phyloP scores from a whole-genome alignment of 2,113 vertebrate genomes.

The Psephotus haematonotus region DNA sequence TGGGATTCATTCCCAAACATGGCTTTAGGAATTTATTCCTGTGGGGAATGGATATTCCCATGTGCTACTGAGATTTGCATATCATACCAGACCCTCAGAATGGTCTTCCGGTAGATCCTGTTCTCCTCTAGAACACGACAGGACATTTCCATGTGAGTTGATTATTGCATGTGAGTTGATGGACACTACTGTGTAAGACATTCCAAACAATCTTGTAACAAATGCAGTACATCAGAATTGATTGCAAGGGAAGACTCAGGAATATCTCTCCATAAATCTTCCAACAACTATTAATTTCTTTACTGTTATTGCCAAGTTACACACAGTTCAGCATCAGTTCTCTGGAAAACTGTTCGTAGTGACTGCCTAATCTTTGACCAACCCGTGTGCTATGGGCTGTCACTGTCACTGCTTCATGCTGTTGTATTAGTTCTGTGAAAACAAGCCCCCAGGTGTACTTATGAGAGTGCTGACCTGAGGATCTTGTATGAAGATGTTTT shows the following conservation, averaged over 20 bases:
- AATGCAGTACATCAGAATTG: background rate
- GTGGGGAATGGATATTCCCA: rapidly evolving
- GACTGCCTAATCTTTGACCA: background rate
- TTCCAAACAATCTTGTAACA: background rate
- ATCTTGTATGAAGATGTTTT: background rate
- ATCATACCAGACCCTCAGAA: background rate
- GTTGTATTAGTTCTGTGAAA: background rate
- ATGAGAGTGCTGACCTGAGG: background rate
- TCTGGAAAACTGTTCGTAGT: background rate
- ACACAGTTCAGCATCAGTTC: background rate
- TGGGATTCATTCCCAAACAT: background rate
- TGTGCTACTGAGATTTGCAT: background rate
- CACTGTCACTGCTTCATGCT: background rate
- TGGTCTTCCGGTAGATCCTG: background rate
- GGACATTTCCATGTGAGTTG: background rate
- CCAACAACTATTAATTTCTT: background rate
- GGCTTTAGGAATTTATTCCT: background rate
- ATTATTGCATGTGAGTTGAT: no score
- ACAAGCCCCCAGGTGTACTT: background rate
- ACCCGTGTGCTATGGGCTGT: rapidly evolving
- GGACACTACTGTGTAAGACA: background rate
- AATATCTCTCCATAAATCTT: background rate
- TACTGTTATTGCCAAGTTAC: background rate
- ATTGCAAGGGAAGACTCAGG: background rate
- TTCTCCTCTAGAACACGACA: background rate